Evolutionary conservation across 2,797 vertebrate genomes (phyloP).

Genomic region (Pteropus rufus): DNA sequence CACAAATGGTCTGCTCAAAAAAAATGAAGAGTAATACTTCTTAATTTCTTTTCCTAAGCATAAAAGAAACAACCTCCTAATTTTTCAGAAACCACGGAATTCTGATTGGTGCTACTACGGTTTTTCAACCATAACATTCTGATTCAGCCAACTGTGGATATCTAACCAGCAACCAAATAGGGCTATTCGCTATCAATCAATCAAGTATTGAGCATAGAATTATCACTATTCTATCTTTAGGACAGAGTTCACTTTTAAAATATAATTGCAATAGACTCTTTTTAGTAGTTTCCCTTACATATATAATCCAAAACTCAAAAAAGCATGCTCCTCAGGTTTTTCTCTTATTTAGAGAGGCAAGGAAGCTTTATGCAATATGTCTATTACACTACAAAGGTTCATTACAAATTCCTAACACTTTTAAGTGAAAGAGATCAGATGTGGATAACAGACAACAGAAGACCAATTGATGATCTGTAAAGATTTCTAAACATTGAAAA

Average conservation of each 20-base stretch:
- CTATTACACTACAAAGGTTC: background rate
- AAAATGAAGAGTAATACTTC: background rate
- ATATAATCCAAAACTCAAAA: background rate
- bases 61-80: background rate
- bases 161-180: background rate
- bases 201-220: background rate
- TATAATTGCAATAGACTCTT: background rate
- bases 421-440: background rate
- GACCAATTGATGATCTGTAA: background rate
- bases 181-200: background rate
- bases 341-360: background rate
- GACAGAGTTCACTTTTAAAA: background rate
- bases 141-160: background rate
- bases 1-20: background rate
- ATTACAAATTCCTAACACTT: background rate
- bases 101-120: background rate
- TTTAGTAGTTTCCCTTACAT: background rate
- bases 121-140: background rate
- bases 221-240: background rate
- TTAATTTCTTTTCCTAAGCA: background rate
- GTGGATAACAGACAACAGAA: background rate
- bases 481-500: background rate
- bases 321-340: background rate
- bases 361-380: background rate
- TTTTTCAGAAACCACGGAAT: constrained; percentile 20